Base-by-base conservation (phyloP, 2,797 vertebrate species). In the Phoeniculus purpureus region DNA sequence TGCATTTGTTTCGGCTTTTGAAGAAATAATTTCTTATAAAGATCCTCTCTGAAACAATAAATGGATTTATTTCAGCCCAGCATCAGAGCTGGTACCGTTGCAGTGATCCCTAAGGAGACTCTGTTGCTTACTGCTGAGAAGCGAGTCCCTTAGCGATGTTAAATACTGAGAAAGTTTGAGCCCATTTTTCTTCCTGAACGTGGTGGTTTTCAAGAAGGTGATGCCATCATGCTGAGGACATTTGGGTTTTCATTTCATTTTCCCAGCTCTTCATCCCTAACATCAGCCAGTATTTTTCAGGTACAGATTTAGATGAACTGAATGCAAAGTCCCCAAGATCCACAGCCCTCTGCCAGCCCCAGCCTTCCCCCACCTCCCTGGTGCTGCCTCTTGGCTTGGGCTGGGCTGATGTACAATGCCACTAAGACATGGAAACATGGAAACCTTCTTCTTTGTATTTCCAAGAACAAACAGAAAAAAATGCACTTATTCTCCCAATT, bases 361-460 rank as follows among this genome's bases (percentile, higher is more conserved):
- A 74, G 10, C 7, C 26, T 16, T 29, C 21, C 47, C 19, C 27
- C 10, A 34, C 10, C 43, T 61, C 65, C 51, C 50, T 23, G 51
- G 40, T 43, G 62, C 59, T 55, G 81, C 34, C 40, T 67, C 55
- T 64, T 37, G 62, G 10, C 56, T 43, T 11, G 13, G 51, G 15
- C 54, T 50, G 37, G 7, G 12, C 60, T 61, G n/a, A 7, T 31
- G n/a, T 61, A 8, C 12, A 4, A 8, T 5, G 7, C 18, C 54
- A 74, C 37, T 58, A 43, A 23, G 31, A 52, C n/a, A n/a, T n/a
- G 12, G 7, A 2, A 22, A 62, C 0, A 3, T 0, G 3, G 47
- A 82, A 80, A 29, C 14, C 22, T 47, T 48, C 11, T 10, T 1
- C 31, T 27, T 34, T 74, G 61, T 34, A 45, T 61, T 85, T 51